These are phyloP conservation scores for Montipora capricornis DNA, from an alignment of 64 coral and sea anemone species.

Conservation along the genomic window DNA sequence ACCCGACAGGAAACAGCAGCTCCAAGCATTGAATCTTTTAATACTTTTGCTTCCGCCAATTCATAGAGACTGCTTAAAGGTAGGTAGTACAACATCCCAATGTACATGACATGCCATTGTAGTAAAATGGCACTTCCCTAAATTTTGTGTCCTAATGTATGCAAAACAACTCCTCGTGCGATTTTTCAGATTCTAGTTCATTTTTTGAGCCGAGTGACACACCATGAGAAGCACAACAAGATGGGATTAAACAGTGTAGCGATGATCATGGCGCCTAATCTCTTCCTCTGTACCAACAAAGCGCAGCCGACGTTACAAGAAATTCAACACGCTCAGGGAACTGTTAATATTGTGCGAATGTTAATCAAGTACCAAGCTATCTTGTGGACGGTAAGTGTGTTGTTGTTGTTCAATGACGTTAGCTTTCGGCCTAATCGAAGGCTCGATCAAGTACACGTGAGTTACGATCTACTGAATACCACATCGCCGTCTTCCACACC, in stretches of 20 bases:
- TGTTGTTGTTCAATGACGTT: background rate
- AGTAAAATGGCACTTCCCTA: too few species aligned
- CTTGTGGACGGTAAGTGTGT: slow-evolving; percentile 91
- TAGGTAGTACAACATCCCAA: background rate
- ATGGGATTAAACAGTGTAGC: slow-evolving; percentile 98
- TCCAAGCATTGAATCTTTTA: slow-evolving; percentile 95
- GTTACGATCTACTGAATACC: too few species aligned
- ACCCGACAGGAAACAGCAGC: slow-evolving; percentile 92
- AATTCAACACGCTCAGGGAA: slow-evolving; percentile 85
- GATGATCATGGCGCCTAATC: slow-evolving; percentile 98
- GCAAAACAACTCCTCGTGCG: background rate
- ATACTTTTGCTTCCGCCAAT: slow-evolving; percentile 86
- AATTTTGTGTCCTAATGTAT: too few species aligned
- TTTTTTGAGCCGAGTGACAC: slow-evolving; percentile 82
- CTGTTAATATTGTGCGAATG: slow-evolving; percentile 95
- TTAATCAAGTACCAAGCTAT: slow-evolving; percentile 98
- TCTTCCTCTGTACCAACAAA: slow-evolving; percentile 78
- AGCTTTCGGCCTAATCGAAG: too few species aligned
- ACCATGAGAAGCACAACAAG: slow-evolving; percentile 92
- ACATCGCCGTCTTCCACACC: too few species aligned
- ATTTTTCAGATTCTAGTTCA: slow-evolving; percentile 83
- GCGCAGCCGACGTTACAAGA: slow-evolving; percentile 70
- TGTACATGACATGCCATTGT: too few species aligned
- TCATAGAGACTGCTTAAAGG: slow-evolving; percentile 93
- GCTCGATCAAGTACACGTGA: too few species aligned